Base-by-base conservation (phyloP, 2,797 vertebrate species). In the Acrocephalus scirpaceus region DNA sequence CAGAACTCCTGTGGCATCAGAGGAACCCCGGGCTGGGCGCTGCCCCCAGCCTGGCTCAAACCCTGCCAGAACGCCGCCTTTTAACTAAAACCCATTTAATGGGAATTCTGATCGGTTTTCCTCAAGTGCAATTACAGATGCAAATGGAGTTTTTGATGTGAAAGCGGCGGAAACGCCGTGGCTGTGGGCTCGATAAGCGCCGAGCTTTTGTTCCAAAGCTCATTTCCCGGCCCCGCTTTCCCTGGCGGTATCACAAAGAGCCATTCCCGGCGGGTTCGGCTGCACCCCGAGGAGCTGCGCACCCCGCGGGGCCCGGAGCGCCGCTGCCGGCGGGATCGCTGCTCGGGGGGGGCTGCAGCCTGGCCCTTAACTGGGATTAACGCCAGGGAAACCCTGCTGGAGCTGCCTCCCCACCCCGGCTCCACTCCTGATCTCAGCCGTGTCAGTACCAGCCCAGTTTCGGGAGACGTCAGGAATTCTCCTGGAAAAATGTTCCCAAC, bases 41-140 rank as follows among this genome's bases (percentile, higher is more conserved):
- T 47, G 78, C 45, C 58, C 65, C 38, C 62, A 36, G 64, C 38
- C 62, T 3, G 23, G 36, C 47, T 11, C 65, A 5, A 30, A 79
- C 57, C 71, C 64, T 32, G 56, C 67, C 71, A 7, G 23, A 86
- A 18, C 1, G 13, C 5, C 0, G 7, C 3, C 7, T 83, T 75
- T 62, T 73, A 73, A 86, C 88, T 71, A 38, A 83, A 83, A 91
- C 25, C 21, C 19, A 1, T 77, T 64, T 32, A 56, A 60, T 15
- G 36, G 45, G 61, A 18, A 60, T 92, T 80, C 19, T 51, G 83
- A 80, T 77, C 80, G 0, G 22, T 40, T 83, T 80, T 86, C 45
- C 84, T 80, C 83, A 36, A 84, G 84, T 27, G 40, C 69, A 70
- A 88, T 93, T 91, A 64, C 50, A 3, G 64, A 91, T 75, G 94